phyloP scores from a whole-genome alignment of 2,113 vertebrate genomes.

The Scytalopus superciliaris region DNA sequence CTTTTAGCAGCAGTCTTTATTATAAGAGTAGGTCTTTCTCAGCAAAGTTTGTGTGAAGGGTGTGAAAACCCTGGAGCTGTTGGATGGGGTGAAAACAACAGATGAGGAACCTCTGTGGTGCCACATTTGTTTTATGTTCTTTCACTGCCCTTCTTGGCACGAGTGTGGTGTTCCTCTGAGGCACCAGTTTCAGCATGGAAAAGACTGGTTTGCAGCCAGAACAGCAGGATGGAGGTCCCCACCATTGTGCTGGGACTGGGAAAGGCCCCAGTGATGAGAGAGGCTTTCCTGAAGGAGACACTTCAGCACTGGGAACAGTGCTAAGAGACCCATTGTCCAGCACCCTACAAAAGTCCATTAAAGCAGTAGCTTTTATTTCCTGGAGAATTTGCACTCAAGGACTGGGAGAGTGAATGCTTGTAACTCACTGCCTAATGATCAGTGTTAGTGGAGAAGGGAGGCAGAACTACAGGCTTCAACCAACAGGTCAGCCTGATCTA shows the following conservation, averaged over 20 bases:
- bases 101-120: neutral
- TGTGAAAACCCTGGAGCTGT: neutral
- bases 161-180: neutral
- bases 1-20: neutral
- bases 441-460: rapidly evolving
- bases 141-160: neutral
- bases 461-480: neutral
- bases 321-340: neutral
- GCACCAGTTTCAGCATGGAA: neutral
- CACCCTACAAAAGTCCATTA: neutral
- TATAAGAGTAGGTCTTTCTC: neutral
- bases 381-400: neutral
- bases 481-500: neutral
- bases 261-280: neutral
- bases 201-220: neutral
- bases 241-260: rapidly evolving
- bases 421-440: neutral
- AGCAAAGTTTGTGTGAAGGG: neutral
- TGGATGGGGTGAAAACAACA: neutral
- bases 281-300: neutral
- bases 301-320: neutral
- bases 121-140: neutral
- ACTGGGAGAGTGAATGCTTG: rapidly evolving
- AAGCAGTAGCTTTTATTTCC: neutral
- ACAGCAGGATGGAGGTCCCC: neutral